Evolutionary conservation across 2,797 vertebrate species (phyloP).

Genomic region (Gymnoscopelus microlampas): DNA sequence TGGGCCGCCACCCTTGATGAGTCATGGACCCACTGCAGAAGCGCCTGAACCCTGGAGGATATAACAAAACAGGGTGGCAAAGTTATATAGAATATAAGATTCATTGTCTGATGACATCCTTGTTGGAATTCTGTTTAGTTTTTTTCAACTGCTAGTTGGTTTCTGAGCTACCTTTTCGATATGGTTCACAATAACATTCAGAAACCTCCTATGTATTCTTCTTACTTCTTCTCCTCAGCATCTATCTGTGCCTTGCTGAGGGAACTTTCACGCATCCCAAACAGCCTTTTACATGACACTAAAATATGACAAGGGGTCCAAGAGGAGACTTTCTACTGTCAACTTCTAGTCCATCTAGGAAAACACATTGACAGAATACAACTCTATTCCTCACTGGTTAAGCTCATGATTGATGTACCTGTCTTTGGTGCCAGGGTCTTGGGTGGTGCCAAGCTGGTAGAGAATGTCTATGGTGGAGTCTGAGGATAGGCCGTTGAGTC

Average conservation of each 20-base stretch:
- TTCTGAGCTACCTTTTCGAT: not conserved
- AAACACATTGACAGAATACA: slow-evolving; percentile 27
- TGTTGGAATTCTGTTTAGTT: too few species aligned
- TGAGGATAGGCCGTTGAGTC: slow-evolving; percentile 96
- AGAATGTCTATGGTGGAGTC: slow-evolving; percentile 99
- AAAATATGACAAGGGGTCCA: slow-evolving; percentile 36
- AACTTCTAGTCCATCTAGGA: slow-evolving; percentile 24
- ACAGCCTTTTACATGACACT: slow-evolving; percentile 12
- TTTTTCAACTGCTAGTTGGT: not conserved
- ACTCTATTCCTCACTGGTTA: slow-evolving; percentile 7
- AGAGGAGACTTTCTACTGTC: slow-evolving; percentile 46
- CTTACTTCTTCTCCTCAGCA: not conserved
- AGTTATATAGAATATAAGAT: not conserved
- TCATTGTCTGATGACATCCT: too few species aligned
- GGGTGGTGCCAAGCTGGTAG: slow-evolving; percentile 97
- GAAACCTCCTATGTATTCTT: not conserved
- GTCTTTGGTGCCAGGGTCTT: slow-evolving; percentile 97
- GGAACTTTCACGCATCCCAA: slow-evolving; percentile 34
- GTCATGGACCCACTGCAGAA: slow-evolving; percentile 98
- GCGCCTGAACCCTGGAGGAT: slow-evolving; percentile 91
- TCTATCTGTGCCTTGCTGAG: not conserved
- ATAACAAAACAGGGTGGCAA: slow-evolving; percentile 9
- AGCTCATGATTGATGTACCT: slow-evolving; percentile 76
- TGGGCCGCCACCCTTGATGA: slow-evolving; percentile 92
- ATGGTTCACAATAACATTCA: too few species aligned